Percentiles rank a stretch among this genome's conserved stretches.
These are phyloP conservation scores for Stratiomys singularior DNA, from an alignment of 2,888 invertebrate species.

Conservation along the genomic window DNA sequence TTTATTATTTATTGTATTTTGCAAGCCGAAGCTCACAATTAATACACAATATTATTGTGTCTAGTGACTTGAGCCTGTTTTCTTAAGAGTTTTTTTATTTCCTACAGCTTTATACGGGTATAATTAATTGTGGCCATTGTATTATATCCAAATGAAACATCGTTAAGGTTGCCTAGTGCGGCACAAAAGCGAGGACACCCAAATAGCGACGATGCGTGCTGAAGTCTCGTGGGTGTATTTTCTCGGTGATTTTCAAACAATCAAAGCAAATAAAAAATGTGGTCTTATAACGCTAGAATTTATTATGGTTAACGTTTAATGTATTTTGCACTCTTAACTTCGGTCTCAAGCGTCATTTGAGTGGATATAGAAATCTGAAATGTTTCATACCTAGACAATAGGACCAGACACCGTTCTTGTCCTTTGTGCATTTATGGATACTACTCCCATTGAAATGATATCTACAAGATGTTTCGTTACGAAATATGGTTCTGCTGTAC, in stretches of 20 bases:
- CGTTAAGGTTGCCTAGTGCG: not conserved
- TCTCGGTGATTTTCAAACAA: conserved; percentile 1
- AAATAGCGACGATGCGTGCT: conserved; percentile 17
- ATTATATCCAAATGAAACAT: conserved; percentile 4
- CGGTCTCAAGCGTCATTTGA: not conserved
- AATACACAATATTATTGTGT: too few species aligned
- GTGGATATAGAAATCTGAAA: conserved; percentile 21
- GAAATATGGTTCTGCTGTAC: not conserved
- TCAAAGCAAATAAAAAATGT: not conserved
- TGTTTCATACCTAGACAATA: conserved; percentile 22
- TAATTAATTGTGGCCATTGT: conserved; percentile 44
- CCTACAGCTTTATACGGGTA: not conserved
- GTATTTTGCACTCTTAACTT: not conserved
- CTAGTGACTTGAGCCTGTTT: too few species aligned
- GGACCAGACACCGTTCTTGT: conserved; percentile 20
- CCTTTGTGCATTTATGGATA: conserved; percentile 8
- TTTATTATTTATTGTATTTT: too few species aligned
- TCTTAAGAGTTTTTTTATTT: not conserved
- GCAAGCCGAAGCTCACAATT: too few species aligned
- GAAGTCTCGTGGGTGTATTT: conserved; percentile 37
- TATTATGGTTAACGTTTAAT: not conserved
- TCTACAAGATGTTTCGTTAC: too few species aligned
- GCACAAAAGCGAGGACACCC: conserved; percentile 16
- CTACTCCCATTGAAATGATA: not conserved
- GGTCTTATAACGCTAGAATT: not conserved